Conservation (phyloP, 1,140 invertebrate genomes). For the Halyomorpha halys region DNA sequence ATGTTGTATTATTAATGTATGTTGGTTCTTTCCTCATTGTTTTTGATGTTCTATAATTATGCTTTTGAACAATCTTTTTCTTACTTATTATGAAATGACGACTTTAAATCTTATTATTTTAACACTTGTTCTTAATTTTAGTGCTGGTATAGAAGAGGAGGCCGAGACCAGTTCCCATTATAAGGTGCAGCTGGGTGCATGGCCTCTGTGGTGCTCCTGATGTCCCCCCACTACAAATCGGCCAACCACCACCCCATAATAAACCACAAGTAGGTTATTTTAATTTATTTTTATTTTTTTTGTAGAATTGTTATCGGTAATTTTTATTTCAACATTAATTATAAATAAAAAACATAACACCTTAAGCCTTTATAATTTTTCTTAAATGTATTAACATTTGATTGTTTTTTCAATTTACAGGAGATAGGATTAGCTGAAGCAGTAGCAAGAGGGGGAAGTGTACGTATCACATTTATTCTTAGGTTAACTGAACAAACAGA, state of each 20-base stretch:
- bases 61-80: too few species aligned
- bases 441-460: constrained; percentile 40
- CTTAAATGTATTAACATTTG: too few species aligned
- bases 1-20: too few species aligned
- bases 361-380: too few species aligned
- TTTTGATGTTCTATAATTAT: too few species aligned
- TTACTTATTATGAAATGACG: too few species aligned
- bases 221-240: constrained; percentile 54
- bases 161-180: constrained; percentile 41
- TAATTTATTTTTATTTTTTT: too few species aligned
- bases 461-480: constrained; percentile 64
- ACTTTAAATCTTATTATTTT: too few species aligned
- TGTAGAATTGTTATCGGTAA: too few species aligned
- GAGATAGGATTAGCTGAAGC: constrained; percentile 43
- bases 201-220: constrained; percentile 97
- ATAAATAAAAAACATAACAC: too few species aligned
- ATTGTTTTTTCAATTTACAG: constrained; percentile 32
- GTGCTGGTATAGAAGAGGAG: constrained; percentile 30
- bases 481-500: constrained; percentile 63
- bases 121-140: constrained; percentile 24
- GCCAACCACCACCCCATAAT: constrained; percentile 47
- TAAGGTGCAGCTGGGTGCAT: constrained; percentile 87
- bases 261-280: constrained; percentile 38
- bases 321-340: too few species aligned
- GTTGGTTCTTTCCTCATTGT: too few species aligned